These are phyloP conservation scores for Clamator glandarius DNA, from an alignment of 2,797 vertebrate species.

Conservation along the genomic window DNA sequence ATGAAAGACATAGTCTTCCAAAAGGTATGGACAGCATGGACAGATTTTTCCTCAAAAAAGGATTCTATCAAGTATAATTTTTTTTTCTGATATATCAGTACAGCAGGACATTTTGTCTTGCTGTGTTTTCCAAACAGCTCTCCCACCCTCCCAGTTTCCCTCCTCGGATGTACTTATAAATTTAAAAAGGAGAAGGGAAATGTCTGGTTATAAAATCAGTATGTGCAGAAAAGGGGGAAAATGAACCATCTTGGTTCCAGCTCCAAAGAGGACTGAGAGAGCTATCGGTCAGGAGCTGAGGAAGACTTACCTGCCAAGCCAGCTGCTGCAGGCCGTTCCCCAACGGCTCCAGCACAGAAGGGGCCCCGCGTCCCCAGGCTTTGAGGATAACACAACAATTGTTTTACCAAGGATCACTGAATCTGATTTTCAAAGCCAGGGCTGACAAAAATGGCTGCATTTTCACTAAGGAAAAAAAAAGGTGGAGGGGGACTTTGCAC, in stretches of 20 bases:
- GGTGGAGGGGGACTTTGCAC: constrained; percentile 45
- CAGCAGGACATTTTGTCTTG: no score
- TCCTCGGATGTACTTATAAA: background rate
- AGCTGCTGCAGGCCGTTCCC: background rate
- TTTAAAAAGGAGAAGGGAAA: background rate
- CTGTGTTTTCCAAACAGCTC: background rate
- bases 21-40: background rate
- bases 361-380: background rate
- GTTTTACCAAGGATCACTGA: background rate
- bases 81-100: background rate
- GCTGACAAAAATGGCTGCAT: constrained; percentile 76
- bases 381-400: background rate
- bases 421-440: background rate
- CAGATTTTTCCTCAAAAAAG: background rate
- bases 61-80: background rate
- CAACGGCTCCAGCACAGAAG: background rate
- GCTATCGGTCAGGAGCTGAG: background rate
- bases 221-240: background rate
- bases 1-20: background rate
- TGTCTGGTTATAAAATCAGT: background rate
- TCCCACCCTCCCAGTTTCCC: background rate
- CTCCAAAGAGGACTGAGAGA: background rate
- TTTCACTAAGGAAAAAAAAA: background rate
- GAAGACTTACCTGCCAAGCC: constrained; percentile 52
- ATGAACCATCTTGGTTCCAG: background rate